phyloP scores from a whole-genome alignment of 2,113 vertebrate species.

The Coturnix japonica region DNA sequence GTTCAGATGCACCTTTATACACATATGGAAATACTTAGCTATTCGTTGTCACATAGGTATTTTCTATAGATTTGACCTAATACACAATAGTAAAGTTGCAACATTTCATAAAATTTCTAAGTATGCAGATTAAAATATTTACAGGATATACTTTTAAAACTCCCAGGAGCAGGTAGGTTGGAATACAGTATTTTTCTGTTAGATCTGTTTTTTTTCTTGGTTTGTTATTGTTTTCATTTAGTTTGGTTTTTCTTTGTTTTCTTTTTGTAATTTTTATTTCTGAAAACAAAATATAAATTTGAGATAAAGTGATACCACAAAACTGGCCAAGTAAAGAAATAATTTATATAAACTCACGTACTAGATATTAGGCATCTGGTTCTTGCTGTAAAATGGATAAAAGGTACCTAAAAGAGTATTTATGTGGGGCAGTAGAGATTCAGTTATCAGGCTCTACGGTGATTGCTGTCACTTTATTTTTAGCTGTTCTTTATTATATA shows the following conservation, averaged over 20 bases:
- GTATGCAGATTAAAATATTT: not conserved
- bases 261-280: not conserved
- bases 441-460: slow-evolving; percentile 55
- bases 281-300: slow-evolving; percentile 24
- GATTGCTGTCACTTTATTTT: slow-evolving; percentile 61
- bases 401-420: slow-evolving; percentile 47
- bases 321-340: slow-evolving; percentile 32
- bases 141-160: not conserved
- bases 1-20: not conserved
- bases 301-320: slow-evolving; percentile 45
- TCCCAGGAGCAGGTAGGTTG: not conserved
- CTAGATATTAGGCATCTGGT: slow-evolving; percentile 51
- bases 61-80: not conserved
- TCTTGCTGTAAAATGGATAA: slow-evolving; percentile 43
- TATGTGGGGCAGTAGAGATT: slow-evolving; percentile 56
- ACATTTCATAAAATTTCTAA: not conserved
- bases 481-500: slow-evolving; percentile 52
- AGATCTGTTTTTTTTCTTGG: not conserved
- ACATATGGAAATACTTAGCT: not conserved
- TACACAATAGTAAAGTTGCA: not conserved
- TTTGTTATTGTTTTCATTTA: not conserved
- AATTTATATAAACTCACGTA: slow-evolving; percentile 65
- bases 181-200: not conserved
- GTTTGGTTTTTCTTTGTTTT: not conserved
- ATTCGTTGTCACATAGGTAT: fast-evolving